phyloP scores from a whole-genome alignment of 1,140 invertebrate genomes.

The Ericerus pela region DNA sequence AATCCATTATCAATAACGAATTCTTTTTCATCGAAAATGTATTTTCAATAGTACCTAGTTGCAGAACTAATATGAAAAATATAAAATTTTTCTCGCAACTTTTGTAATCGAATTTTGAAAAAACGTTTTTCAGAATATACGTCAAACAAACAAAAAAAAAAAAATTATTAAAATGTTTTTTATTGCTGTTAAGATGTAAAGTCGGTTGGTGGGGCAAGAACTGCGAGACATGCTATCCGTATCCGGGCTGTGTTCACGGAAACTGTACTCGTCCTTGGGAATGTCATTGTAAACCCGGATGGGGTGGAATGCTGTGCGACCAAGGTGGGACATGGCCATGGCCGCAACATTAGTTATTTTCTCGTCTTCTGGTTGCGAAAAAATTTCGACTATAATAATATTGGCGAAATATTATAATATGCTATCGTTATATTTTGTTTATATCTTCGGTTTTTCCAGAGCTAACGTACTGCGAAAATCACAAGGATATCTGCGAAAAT shows the following conservation, averaged over 20 bases:
- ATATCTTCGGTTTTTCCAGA: conserved; percentile 35
- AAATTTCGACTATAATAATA: too few relatives aligned
- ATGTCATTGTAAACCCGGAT: conserved; percentile 66
- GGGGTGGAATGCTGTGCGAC: conserved; percentile 77
- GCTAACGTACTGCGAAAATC: conserved; percentile 57
- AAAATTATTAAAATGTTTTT: not conserved
- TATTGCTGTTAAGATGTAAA: conserved; percentile 52
- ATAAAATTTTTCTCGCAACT: too few relatives aligned
- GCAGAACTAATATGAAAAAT: too few relatives aligned
- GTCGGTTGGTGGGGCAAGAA: conserved; percentile 71
- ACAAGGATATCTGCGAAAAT: conserved; percentile 52
- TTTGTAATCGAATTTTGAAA: too few relatives aligned
- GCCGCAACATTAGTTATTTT: too few relatives aligned
- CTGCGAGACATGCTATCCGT: conserved; percentile 66
- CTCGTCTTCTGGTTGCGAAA: too few relatives aligned
- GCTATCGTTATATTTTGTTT: not conserved
- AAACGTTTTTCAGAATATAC: too few relatives aligned
- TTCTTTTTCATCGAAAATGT: too few relatives aligned
- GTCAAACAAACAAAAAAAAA: not conserved
- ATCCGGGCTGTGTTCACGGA: conserved; percentile 73
- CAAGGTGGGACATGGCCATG: too few relatives aligned
- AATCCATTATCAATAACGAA: too few relatives aligned
- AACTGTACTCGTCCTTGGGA: conserved; percentile 74
- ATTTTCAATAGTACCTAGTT: too few relatives aligned
- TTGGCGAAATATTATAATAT: too few relatives aligned